Percentiles rank a stretch among this genome's conserved stretches.
Conservation (phyloP, 2,113 vertebrate species). For the Anas platyrhynchos region DNA sequence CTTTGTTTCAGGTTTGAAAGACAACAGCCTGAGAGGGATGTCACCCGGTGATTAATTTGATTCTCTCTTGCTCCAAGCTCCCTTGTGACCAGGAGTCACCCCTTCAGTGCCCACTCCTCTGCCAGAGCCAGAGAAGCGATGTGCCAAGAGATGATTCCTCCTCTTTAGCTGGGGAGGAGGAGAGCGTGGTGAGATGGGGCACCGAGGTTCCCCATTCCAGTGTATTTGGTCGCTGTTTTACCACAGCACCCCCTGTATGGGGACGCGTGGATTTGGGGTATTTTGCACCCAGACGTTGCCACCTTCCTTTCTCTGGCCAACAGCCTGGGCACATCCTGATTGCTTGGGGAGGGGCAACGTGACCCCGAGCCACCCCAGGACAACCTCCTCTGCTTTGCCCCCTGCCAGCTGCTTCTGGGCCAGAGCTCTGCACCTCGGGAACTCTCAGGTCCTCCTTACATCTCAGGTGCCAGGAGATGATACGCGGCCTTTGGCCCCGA, state of each 20-base stretch:
- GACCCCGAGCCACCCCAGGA: rapidly evolving
- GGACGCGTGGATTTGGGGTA: rapidly evolving
- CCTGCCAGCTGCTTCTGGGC: not conserved
- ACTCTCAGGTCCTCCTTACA: not conserved
- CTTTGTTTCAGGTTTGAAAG: not conserved
- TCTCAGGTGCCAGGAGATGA: rapidly evolving
- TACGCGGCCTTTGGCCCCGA: not conserved
- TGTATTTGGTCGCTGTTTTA: not conserved
- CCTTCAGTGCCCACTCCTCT: not conserved
- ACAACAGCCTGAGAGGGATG: not conserved
- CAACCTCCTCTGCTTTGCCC: not conserved
- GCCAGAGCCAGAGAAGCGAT: rapidly evolving
- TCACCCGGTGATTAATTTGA: not conserved
- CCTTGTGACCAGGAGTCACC: not conserved
- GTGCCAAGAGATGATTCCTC: not conserved
- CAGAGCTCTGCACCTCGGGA: too few species aligned
- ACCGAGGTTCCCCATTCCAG: rapidly evolving
- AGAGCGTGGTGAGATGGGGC: rapidly evolving
- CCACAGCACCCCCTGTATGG: rapidly evolving
- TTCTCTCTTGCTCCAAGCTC: not conserved
- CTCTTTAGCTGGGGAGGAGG: not conserved
- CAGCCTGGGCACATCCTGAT: not conserved
- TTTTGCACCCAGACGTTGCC: not conserved
- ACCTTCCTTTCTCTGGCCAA: not conserved
- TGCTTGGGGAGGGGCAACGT: not conserved